Percentiles rank a stretch among this genome's conserved stretches.
Evolutionary conservation across 2,797 vertebrate genomes (phyloP).

Genomic region (Syngnathus rostellatus): DNA sequence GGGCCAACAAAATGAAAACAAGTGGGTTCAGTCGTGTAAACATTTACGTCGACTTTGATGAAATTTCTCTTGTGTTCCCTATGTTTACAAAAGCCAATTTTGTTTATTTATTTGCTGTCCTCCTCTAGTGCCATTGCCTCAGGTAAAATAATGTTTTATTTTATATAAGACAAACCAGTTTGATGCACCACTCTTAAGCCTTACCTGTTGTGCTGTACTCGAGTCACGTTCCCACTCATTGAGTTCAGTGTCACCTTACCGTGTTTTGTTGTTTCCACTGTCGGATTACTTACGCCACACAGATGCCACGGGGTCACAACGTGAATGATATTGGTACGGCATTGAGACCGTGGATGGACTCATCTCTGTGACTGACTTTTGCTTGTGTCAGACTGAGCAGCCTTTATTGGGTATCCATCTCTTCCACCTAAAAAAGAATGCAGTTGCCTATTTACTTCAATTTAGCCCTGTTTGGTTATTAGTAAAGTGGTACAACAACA

Average conservation of each 20-base stretch:
- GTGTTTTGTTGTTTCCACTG: constrained; percentile 18
- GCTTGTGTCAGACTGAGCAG: background rate
- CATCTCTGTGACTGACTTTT: background rate
- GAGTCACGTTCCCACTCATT: constrained; percentile 1
- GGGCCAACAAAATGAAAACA: too few species aligned
- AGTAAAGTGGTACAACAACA: too few species aligned
- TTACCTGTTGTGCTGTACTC: background rate
- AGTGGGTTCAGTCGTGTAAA: too few species aligned
- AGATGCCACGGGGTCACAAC: background rate
- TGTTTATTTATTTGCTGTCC: background rate
- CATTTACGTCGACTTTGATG: too few species aligned
- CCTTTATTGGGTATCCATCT: background rate
- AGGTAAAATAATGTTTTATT: background rate
- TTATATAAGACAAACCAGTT: constrained; percentile 35
- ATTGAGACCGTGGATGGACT: background rate
- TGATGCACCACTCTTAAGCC: constrained; percentile 1
- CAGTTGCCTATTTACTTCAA: too few species aligned
- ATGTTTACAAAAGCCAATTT: too few species aligned
- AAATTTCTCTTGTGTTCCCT: too few species aligned
- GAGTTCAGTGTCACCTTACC: constrained; percentile 32
- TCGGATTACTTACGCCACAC: constrained; percentile 27
- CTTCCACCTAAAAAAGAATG: too few species aligned
- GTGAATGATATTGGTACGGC: constrained; percentile 6
- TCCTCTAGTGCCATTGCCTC: background rate
- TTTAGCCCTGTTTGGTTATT: too few species aligned